Evolutionary conservation across 2,113 vertebrate genomes (phyloP).

Genomic region (Alaudala cheleensis): DNA sequence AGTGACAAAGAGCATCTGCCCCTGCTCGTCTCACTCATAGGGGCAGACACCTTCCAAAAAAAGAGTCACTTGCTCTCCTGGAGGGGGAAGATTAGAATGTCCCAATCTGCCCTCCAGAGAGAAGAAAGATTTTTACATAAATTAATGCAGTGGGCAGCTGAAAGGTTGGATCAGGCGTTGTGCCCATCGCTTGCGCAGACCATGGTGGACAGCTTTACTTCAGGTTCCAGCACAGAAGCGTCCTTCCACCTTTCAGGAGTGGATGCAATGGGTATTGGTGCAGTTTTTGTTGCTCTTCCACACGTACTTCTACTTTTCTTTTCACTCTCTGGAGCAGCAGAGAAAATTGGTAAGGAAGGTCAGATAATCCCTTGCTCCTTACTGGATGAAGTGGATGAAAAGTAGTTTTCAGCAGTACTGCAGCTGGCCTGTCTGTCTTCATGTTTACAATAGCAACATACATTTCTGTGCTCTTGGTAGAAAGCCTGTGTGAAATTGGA

Average conservation of each 20-base stretch:
- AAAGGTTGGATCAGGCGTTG: not conserved
- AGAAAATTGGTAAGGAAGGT: not conserved
- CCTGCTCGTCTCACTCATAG: not conserved
- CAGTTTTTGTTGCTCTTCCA: not conserved
- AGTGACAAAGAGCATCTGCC: constrained; percentile 10
- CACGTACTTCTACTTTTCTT: not conserved
- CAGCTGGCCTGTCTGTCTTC: constrained; percentile 31
- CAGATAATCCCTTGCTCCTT: not conserved
- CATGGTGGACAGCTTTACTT: not conserved
- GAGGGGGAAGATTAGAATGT: not conserved
- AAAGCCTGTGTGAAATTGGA: not conserved
- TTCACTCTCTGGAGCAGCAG: not conserved
- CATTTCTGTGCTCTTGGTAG: not conserved
- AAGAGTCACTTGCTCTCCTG: not conserved
- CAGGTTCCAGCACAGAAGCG: not conserved
- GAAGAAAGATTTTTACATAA: not conserved
- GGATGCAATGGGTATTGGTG: not conserved
- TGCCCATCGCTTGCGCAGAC: fast-evolving
- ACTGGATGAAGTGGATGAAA: not conserved
- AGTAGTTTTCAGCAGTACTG: not conserved
- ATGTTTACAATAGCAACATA: not conserved
- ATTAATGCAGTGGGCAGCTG: not conserved
- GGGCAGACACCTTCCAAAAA: not conserved
- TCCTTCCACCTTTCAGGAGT: not conserved
- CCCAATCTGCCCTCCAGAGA: not conserved